Base-by-base conservation (phyloP, 2,888 invertebrate genomes). In the Creontiades dilutus region DNA sequence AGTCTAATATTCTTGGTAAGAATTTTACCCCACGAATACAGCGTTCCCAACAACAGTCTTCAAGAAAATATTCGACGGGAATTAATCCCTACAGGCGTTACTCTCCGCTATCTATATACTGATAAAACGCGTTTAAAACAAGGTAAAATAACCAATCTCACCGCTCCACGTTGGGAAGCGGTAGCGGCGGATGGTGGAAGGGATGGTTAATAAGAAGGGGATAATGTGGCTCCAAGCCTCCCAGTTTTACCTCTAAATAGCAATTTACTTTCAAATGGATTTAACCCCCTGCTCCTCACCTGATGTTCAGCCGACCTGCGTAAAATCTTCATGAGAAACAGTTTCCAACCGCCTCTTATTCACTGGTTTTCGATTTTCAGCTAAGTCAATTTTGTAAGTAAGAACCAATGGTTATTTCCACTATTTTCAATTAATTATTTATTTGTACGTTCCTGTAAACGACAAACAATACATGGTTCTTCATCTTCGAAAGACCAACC, bases 211-310 rank as follows among this genome's bases (percentile, higher is more conserved):
- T 85, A 46, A 85, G 61, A 61, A 85, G 61, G 61, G 57, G 85
- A 57, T 85, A 85, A 85, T 85, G 61, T 27, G 85, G 46, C 37
- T 27, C 61, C 61, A 28, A 61, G 37, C 61, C 61, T 61, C 57
- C 46, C n/a, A 28, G 28, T 37, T 85, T 82, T 23, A 82, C 82
- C 27, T 47, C 52, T 85, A 85, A 85, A 61, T 85, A 85, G 85
- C 85, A 85, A 85, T 85, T 85, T 61, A 85, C 85, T 85, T 85
- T 85, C 85, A 85, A 85, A 85, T 85, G 57, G 57, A 61, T 85
- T 61, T 85, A 52, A 37, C 78, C 78, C 78, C 78, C 78, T 37
- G 78, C 37, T 80, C 46, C 78, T 47, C 78, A 19, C 46, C 78
- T 12, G 14, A 7, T 19, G 76, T 19, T 76, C 76, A 16, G 85